Percentiles rank a stretch among this genome's conserved stretches.
These are phyloP conservation scores for Heliornis fulica DNA, from an alignment of 2,113 vertebrate species.

Conservation along the genomic window DNA sequence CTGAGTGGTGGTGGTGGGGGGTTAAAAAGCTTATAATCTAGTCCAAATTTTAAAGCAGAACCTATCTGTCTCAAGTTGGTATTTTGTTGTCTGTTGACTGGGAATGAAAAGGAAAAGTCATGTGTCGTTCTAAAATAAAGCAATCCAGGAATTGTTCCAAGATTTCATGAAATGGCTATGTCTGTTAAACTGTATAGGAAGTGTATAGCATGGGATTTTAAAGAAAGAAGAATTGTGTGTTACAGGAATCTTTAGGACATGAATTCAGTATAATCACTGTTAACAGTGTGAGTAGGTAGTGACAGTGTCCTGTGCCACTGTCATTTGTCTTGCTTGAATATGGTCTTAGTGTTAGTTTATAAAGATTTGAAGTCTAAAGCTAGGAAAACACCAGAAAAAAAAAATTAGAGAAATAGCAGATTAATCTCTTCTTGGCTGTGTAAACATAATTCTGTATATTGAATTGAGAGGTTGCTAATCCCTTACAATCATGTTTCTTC, in stretches of 20 bases:
- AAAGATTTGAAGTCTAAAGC: conserved; percentile 18
- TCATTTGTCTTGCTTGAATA: background rate
- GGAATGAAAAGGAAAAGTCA: background rate
- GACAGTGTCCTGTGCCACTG: background rate
- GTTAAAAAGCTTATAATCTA: background rate
- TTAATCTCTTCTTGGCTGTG: conserved; percentile 68
- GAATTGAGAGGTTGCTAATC: conserved; percentile 78
- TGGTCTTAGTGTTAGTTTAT: background rate
- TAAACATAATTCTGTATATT: conserved; percentile 78
- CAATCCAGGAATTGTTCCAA: background rate
- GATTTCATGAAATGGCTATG: background rate
- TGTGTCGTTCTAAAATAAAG: background rate
- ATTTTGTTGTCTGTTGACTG: background rate
- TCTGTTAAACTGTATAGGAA: background rate
- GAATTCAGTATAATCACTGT: background rate
- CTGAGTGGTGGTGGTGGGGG: background rate
- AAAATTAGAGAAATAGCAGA: conserved; percentile 72
- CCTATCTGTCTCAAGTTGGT: background rate
- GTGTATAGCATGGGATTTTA: background rate
- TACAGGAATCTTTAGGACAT: background rate
- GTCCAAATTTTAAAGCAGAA: background rate
- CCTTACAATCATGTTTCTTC: conserved; percentile 75
- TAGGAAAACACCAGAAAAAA: conserved; percentile 69
- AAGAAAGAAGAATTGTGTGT: background rate
- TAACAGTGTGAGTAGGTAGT: background rate